These are phyloP conservation scores for Aspiorhynchus laticeps DNA, from an alignment of 2,113 vertebrate genomes.

Conservation along the genomic window DNA sequence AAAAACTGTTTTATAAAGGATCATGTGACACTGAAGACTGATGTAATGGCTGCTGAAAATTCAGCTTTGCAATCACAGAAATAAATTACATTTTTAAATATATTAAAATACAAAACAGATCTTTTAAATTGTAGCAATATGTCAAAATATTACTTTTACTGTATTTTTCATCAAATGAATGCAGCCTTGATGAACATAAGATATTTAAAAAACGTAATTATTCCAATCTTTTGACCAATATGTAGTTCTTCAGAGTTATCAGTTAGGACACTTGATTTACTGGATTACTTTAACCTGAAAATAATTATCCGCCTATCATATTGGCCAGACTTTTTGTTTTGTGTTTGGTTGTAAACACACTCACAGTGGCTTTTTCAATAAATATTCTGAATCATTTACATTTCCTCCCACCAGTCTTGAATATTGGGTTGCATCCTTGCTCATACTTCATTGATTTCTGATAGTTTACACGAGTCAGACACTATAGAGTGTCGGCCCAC, in stretches of 20 bases:
- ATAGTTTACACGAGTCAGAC: conserved; percentile 1
- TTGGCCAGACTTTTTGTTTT: neutral
- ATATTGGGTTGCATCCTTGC: conserved; percentile 1
- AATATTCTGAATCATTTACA: neutral
- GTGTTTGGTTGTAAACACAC: neutral
- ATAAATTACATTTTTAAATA: no score
- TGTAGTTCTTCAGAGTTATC: neutral
- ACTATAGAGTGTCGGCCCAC: neutral
- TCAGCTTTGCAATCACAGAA: no score
- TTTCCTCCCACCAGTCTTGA: conserved; percentile 17
- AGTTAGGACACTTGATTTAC: neutral
- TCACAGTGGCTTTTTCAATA: neutral
- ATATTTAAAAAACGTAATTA: no score
- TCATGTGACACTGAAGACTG: no score
- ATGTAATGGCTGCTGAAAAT: no score
- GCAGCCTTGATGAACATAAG: no score
- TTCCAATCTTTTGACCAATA: no score
- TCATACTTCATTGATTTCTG: conserved; percentile 14
- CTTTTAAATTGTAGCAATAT: no score
- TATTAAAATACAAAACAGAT: no score
- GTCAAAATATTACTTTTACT: no score
- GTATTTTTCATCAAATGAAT: no score
- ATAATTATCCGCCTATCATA: neutral
- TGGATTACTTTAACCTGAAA: neutral
- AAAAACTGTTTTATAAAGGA: no score